These are phyloP conservation scores for Lepidurus couesii DNA, from an alignment of 1,140 invertebrate species.

Conservation along the genomic window DNA sequence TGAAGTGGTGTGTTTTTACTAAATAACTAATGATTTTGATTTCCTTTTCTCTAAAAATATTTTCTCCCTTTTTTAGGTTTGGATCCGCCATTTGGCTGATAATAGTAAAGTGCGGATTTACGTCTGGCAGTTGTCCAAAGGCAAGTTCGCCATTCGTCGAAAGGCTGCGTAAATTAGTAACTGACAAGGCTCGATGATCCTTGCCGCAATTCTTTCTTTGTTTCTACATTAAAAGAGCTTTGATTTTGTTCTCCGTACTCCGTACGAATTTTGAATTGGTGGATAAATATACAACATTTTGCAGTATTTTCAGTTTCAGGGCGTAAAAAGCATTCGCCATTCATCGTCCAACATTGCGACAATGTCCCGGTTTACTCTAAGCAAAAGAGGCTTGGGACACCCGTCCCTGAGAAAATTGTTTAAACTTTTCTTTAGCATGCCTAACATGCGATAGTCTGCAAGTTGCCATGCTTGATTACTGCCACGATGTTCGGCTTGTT, in stretches of 20 bases:
- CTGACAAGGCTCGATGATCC: not conserved
- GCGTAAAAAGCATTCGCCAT: not conserved
- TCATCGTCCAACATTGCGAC: not conserved
- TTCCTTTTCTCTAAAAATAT: constrained; percentile 34
- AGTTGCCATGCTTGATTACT: not conserved
- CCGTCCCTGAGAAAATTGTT: not conserved
- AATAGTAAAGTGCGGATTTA: constrained; percentile 75
- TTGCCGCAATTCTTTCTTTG: not conserved
- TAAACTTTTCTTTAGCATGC: not conserved
- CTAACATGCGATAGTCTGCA: not conserved
- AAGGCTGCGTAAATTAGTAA: constrained; percentile 49
- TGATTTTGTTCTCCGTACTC: not conserved
- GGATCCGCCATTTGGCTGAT: constrained; percentile 78
- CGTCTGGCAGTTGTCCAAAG: constrained; percentile 72
- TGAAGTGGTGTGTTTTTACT: constrained; percentile 64
- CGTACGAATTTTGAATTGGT: not conserved
- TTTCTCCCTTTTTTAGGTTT: constrained; percentile 62
- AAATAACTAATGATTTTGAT: constrained; percentile 31
- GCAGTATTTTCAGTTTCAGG: not conserved
- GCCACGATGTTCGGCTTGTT: not conserved
- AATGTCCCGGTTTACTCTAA: not conserved
- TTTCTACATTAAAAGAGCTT: not conserved
- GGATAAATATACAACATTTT: not conserved
- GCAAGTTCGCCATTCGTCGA: constrained; percentile 80
- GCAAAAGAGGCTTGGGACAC: not conserved